phyloP scores from a whole-genome alignment of 2,888 invertebrate species.

The Melieria crassipennis region DNA sequence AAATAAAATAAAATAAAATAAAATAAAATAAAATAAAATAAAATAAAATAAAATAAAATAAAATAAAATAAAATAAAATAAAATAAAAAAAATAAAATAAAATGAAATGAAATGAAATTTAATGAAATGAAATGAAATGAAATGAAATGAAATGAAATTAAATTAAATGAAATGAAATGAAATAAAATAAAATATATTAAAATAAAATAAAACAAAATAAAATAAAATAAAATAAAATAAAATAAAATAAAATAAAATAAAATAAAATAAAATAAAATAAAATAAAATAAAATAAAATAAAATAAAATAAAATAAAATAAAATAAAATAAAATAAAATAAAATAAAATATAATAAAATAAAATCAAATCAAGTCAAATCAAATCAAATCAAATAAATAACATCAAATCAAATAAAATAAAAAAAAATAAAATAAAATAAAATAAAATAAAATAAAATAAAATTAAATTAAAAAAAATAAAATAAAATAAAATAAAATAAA shows the following conservation, averaged over 20 bases:
- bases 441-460: not conserved
- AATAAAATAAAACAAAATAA: no score
- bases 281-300: not conserved
- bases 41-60: not conserved
- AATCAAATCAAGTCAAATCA: not conserved
- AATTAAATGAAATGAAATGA: no score
- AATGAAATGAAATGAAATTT: no score
- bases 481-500: not conserved
- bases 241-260: no score
- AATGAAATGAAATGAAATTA: no score
- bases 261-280: not conserved
- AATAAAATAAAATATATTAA: no score
- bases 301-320: not conserved
- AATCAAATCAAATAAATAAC: slow-evolving; percentile 1
- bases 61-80: not conserved
- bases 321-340: not conserved
- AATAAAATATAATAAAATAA: not conserved
- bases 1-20: no score
- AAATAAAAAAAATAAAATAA: not conserved
- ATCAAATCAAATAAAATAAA: slow-evolving; percentile 3
- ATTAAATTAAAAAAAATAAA: not conserved
- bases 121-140: no score
- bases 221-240: no score
- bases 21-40: no score
- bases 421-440: not conserved